Conservation (phyloP, 2,797 vertebrate genomes). For the Pangasius mekongensis region DNA sequence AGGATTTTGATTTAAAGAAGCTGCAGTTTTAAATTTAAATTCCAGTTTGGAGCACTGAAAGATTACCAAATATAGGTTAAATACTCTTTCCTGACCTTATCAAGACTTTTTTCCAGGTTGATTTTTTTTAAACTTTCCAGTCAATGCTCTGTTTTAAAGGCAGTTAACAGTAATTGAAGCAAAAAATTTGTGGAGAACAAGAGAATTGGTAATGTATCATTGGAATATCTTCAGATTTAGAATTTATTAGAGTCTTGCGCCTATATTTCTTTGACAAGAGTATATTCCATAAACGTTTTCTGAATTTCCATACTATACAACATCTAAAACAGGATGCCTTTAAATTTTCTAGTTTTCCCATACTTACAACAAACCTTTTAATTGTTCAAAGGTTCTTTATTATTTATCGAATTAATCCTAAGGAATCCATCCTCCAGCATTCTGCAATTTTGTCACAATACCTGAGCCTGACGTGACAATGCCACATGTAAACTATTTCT, state of each 20-base stretch:
- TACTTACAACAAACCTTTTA: background rate
- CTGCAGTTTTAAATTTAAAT: background rate
- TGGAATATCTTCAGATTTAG: background rate
- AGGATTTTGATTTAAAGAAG: background rate
- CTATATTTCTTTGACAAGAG: background rate
- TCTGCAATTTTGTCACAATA: background rate
- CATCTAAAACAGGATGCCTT: background rate
- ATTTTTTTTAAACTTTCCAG: background rate
- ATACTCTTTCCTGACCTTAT: background rate
- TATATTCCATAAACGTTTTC: background rate
- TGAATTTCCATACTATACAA: background rate
- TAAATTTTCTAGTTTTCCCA: background rate
- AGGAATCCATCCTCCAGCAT: background rate
- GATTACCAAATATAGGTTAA: background rate
- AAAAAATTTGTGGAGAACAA: background rate
- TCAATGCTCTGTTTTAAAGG: background rate
- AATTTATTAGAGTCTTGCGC: background rate
- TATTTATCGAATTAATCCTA: background rate
- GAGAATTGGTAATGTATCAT: background rate
- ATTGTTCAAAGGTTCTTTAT: background rate
- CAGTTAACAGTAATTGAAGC: background rate
- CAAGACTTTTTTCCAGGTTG: background rate
- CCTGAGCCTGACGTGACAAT: background rate
- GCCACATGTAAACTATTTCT: conserved; percentile 29
- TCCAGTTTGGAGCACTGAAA: background rate